Evolutionary conservation across 2,797 vertebrate species (phyloP).

Genomic region (Chiroxiphia lanceolata): DNA sequence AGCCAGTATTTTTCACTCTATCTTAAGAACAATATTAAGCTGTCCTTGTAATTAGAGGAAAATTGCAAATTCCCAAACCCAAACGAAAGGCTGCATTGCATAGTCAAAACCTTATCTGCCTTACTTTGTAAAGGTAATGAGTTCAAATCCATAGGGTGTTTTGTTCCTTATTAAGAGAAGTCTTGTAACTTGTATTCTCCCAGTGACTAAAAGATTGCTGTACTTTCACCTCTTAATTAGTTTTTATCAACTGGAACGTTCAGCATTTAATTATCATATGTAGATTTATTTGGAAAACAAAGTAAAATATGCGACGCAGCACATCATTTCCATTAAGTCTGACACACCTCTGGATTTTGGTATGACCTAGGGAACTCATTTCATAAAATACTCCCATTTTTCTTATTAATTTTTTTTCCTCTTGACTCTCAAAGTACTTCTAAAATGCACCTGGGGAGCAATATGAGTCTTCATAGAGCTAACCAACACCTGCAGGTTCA

Average conservation of each 20-base stretch:
- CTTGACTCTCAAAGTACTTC: not conserved
- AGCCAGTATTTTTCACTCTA: not conserved
- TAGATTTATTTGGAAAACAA: not conserved
- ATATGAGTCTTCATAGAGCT: not conserved
- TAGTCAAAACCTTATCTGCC: conserved; percentile 18
- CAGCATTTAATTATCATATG: not conserved
- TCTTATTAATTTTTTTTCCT: not conserved
- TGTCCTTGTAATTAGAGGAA: conserved; percentile 1
- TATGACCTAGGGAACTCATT: not conserved
- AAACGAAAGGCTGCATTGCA: not conserved
- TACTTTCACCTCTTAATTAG: conserved; percentile 52
- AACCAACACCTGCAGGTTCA: conserved; percentile 52
- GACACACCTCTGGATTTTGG: not conserved
- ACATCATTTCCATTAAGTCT: not conserved
- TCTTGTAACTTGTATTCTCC: conserved; percentile 14
- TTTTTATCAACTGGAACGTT: conserved; percentile 38
- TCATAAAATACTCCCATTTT: not conserved
- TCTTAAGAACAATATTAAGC: not conserved
- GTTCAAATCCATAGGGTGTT: conserved; percentile 38
- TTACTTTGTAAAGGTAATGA: conserved; percentile 35
- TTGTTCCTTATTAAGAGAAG: conserved; percentile 12
- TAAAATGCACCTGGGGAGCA: conserved; percentile 4
- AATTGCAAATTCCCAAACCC: not conserved
- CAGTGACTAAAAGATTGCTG: not conserved
- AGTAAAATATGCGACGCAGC: not conserved